A percentile compares a stretch with the other conserved stretches of the same genome.
phyloP scores from a whole-genome alignment of 37 sponge, comb jelly and placozoan genomes.

The Haliclona indistincta region DNA sequence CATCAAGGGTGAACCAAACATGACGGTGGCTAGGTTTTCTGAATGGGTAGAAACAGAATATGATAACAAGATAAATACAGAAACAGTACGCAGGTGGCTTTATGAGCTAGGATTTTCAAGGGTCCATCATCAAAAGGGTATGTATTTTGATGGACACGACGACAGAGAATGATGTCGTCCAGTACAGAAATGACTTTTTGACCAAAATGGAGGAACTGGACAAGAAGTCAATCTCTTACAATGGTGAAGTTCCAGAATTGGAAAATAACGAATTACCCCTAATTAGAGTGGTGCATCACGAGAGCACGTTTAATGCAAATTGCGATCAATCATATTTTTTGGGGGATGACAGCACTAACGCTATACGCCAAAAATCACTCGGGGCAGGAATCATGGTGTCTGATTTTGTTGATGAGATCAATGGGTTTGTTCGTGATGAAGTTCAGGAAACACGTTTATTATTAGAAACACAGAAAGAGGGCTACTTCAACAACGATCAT shows the following conservation, averaged over 20 bases:
- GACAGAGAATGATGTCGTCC: conserved; percentile 47
- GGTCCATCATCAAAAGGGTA: no score
- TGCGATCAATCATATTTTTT: conserved; percentile 41
- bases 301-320: conserved; percentile 46
- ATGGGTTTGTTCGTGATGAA: no score
- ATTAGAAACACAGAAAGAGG: no score
- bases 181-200: conserved; percentile 16
- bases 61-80: background rate
- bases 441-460: no score
- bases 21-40: no score
- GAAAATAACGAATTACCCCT: background rate
- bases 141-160: conserved; percentile 70
- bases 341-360: no score
- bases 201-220: no score
- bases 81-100: conserved; percentile 43
- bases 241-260: background rate
- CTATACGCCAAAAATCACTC: no score
- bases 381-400: no score
- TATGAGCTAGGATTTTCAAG: conserved; percentile 40
- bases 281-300: conserved; percentile 47
- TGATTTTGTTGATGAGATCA: no score
- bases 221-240: background rate
- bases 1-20: no score
- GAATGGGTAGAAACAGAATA: conserved; percentile 6
- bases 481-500: no score